These are phyloP conservation scores for Istiophorus platypterus DNA, from an alignment of 2,113 vertebrate genomes.

Conservation along the genomic window DNA sequence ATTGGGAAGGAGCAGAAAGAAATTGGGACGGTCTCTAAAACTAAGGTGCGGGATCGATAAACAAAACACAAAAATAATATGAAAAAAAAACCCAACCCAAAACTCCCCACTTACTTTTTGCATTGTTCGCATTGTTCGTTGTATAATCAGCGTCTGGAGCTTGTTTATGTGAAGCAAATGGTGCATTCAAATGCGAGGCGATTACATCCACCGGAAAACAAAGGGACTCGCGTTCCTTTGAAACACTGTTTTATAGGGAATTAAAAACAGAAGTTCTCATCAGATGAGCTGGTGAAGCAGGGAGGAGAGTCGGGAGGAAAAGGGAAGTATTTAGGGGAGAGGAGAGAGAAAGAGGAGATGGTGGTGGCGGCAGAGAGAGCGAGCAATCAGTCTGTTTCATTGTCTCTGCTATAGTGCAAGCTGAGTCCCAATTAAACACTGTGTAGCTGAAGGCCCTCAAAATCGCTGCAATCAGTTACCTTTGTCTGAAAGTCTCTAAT, in stretches of 20 bases:
- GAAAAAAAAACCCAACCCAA: no score
- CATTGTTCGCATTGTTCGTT: constrained; percentile 1
- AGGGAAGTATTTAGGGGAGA: constrained; percentile 11
- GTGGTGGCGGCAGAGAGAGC: not conserved
- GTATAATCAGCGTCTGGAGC: constrained; percentile 50
- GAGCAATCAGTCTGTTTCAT: constrained; percentile 34
- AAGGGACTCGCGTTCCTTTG: constrained; percentile 39
- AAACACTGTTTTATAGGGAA: constrained; percentile 39
- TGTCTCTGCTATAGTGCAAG: constrained; percentile 43
- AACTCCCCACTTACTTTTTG: not conserved
- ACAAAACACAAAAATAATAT: no score
- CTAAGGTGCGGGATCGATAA: constrained; percentile 16
- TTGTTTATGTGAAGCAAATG: constrained; percentile 55
- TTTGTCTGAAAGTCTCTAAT: constrained; percentile 50
- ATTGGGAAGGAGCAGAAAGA: not conserved
- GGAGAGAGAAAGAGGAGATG: not conserved
- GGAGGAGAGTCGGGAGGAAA: constrained; percentile 3
- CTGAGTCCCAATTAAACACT: constrained; percentile 29
- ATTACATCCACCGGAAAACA: constrained; percentile 56
- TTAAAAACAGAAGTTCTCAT: constrained; percentile 38
- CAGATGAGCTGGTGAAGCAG: constrained; percentile 30
- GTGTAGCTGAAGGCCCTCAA: constrained; percentile 2
- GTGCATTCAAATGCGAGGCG: constrained; percentile 50
- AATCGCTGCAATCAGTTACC: constrained; percentile 57
- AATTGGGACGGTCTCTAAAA: constrained; percentile 18